phyloP scores from a whole-genome alignment of 2,888 invertebrate species.

The Alviniconcha strummeri region DNA sequence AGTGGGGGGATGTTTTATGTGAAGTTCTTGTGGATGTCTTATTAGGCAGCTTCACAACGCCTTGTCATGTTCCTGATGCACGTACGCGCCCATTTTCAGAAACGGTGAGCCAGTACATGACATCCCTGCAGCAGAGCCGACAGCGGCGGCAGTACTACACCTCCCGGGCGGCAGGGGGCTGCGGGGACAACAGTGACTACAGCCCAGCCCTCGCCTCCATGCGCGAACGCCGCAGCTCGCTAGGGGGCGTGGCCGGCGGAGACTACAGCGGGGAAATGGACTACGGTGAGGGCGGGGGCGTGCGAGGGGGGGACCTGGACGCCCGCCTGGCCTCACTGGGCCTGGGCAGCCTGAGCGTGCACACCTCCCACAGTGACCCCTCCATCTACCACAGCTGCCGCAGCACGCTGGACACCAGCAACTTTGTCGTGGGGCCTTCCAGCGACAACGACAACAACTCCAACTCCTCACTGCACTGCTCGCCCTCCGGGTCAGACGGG shows the following conservation, averaged over 20 bases:
- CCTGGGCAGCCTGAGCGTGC: constrained; percentile 42
- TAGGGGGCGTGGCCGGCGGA: constrained; percentile 30
- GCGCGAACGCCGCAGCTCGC: constrained; percentile 31
- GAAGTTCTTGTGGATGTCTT: too few relatives aligned
- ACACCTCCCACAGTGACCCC: constrained; percentile 58
- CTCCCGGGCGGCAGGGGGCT: neutral
- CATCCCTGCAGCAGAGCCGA: constrained; percentile 12
- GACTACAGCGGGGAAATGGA: constrained; percentile 30
- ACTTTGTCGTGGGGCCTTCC: neutral
- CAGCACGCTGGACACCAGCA: constrained; percentile 15
- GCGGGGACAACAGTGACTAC: neutral
- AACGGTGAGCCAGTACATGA: constrained; percentile 10
- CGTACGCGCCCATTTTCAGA: neutral
- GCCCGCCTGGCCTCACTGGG: constrained; percentile 48
- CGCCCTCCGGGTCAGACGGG: constrained; percentile 43
- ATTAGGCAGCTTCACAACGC: too few relatives aligned
- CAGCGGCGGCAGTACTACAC: constrained; percentile 24
- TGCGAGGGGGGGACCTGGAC: constrained; percentile 45
- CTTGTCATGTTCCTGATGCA: too few relatives aligned
- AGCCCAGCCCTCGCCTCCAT: neutral
- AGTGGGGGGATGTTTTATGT: too few relatives aligned
- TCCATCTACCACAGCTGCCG: constrained; percentile 57
- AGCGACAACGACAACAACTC: constrained; percentile 34
- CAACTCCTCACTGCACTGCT: constrained; percentile 39
- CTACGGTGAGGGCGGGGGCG: constrained; percentile 17